Base-by-base conservation (phyloP, 2,797 vertebrate species). In the Pipistrellus pipistrellus region DNA sequence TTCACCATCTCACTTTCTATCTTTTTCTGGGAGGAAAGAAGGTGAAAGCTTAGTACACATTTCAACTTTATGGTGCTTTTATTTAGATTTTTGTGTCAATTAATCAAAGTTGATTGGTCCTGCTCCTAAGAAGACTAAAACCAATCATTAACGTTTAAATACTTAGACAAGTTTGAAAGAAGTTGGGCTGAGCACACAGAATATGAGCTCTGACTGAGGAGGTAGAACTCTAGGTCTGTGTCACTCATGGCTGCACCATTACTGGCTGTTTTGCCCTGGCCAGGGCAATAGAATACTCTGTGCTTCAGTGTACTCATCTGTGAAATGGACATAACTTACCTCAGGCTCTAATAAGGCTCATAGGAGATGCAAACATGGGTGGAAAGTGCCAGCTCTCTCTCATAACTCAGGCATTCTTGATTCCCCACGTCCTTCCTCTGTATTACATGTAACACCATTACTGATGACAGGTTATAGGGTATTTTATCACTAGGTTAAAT, bases 401-500 rank as follows among this genome's bases (percentile, higher is more conserved):
- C 27, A 12, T 11, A n/a, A 68, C 32, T 51, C 14, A 48, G 15
- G 21, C 23, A 78, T 64, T 12, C 14, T 5, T 20, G 10, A 35
- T 53, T 9, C 15, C 20, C 25, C 88, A 25, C 17, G 1, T 35
- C 5, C 41, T 72, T 88, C 5, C 23, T 71, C 57, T 88, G 41
- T 44, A 5, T 5, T 81, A 51, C 0, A 2, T 2, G 35, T 35
- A 41, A 53, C 4, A 73, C 2, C 32, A 17, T 5, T 32, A 35
- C 46, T 53, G 35, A 85, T 68, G 44, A 3, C 35, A 71, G 23
- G 1, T 18, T 57, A 12, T 25, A 21, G 3, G 35, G 1, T 57
- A 85, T 59, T 85, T 73, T 81, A 71, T 75, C 35, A 78, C 9
- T 46, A 69, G 17, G 20, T 32, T 68, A 59, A 46, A 90, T 25